Base-by-base conservation (phyloP, 2,113 vertebrate genomes). In the Mungos mungo region DNA sequence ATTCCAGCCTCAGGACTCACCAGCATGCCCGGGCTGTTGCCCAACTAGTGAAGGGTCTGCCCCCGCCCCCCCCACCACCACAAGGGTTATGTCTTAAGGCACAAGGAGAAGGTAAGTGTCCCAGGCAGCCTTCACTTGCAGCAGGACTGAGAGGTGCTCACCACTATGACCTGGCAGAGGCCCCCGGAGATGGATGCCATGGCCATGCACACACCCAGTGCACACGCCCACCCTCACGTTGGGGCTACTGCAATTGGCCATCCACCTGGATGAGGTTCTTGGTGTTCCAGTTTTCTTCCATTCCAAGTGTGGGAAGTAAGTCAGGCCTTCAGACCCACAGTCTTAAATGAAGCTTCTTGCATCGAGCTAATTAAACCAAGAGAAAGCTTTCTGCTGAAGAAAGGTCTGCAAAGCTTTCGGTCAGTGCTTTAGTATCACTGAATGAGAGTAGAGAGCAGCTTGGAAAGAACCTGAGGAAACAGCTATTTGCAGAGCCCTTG, bases 271-370 rank as follows among this genome's bases (percentile, higher is more conserved):
- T 41, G 29, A 25, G 68, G 81, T 57, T 91, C 77, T 72, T 88
- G 63, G 76, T 85, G 95, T 92, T 81, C 69, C 63, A 33, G 47
- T 93, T 95, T 92, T 89, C 52, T 47, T 69, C 57, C 69, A 87
- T 57, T 71, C 74, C 85, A 65, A 69, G n/a, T 74, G 33, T 33
- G 77, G 71, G 31, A 83, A 68, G 85, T 31, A 54, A 87, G 93
- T 47, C 45, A 90, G 66, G 52, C 91, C 85, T 86, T 80, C 63
- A 21, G 66, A 86, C 45, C 45, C n/a, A 38, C 18, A 35, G 45
- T 41, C 91, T 89, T 52, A 68, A 85, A 88, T 35, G 88, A 76
- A 74, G 60, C 89, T 91, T 92, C 93, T 88, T 88, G 41, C 87
- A 47, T 2, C 12, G 29, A 85, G 27, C 86, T 92, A 88, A 86